Conservation (phyloP, 2,113 vertebrate species). For the Garra rufa region DNA sequence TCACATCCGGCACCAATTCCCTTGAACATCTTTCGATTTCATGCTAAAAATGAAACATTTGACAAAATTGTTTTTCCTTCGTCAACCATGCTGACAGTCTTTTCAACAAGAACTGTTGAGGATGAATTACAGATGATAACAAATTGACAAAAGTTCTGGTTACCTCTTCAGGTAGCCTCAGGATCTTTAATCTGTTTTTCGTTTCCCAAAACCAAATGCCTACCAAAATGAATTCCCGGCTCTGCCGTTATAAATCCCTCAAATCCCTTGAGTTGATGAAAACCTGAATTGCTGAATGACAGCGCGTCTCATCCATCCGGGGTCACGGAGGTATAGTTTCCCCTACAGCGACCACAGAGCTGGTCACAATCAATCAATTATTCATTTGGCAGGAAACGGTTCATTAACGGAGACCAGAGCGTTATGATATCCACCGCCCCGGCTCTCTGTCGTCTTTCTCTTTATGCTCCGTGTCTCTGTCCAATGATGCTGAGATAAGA, state of each 20-base stretch:
- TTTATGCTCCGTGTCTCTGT: conserved; percentile 14
- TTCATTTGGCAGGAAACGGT: conserved; percentile 36
- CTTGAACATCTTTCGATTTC: neutral
- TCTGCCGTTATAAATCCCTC: neutral
- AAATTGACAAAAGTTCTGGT: neutral
- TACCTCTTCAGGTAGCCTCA: neutral
- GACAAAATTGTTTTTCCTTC: neutral
- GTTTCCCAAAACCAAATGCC: neutral
- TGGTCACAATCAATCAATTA: conserved; percentile 36
- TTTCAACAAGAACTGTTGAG: neutral
- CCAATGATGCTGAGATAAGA: conserved; percentile 20
- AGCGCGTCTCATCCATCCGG: conserved; percentile 19
- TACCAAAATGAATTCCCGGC: neutral
- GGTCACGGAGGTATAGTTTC: conserved; percentile 18
- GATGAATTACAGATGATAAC: neutral
- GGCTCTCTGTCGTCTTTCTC: conserved; percentile 6
- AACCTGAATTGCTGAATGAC: conserved; percentile 26
- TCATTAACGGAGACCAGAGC: conserved; percentile 22
- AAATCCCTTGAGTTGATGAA: conserved; percentile 24
- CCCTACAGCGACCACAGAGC: conserved; percentile 19
- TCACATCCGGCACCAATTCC: neutral
- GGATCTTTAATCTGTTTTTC: neutral
- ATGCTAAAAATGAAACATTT: neutral
- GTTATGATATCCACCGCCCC: neutral
- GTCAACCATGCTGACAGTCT: neutral